Evolutionary conservation across 1,140 invertebrate genomes (phyloP).

Genomic region (Caenorhabditis latens): DNA sequence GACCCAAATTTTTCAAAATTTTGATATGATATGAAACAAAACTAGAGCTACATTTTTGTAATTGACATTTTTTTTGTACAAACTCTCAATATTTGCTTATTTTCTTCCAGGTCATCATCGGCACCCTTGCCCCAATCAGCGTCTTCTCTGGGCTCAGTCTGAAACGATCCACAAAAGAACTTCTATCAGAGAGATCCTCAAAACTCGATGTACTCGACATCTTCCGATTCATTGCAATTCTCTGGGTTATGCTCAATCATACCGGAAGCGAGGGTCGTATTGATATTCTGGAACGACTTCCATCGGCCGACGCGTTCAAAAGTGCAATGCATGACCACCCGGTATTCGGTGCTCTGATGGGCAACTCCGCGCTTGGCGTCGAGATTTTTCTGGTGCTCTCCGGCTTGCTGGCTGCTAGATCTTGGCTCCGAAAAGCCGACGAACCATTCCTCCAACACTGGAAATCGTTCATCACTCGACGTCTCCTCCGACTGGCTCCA

Average conservation of each 20-base stretch:
- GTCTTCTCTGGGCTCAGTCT: conserved; percentile 23
- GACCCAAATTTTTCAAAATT: too few species aligned
- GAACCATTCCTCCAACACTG: conserved; percentile 67
- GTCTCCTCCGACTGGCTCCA: conserved; percentile 71
- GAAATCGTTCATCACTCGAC: conserved; percentile 68
- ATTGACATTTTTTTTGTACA: not conserved
- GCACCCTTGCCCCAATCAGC: conserved; percentile 10
- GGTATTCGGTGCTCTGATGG: conserved; percentile 74
- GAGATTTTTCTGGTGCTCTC: conserved; percentile 76
- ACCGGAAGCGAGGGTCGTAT: conserved; percentile 75
- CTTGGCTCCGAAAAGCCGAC: conserved; percentile 68
- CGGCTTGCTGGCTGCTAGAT: conserved; percentile 72
- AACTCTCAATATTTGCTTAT: not conserved
- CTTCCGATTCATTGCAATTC: conserved; percentile 75
- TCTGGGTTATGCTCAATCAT: conserved; percentile 76
- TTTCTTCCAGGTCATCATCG: conserved; percentile 55
- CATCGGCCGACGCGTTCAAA: conserved; percentile 73
- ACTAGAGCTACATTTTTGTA: too few species aligned
- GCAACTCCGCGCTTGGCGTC: conserved; percentile 76
- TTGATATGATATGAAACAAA: too few species aligned
- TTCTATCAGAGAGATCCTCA: conserved; percentile 59
- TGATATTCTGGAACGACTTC: conserved; percentile 73
- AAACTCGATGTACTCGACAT: conserved; percentile 74
- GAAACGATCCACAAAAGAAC: conserved; percentile 64
- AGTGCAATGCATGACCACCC: conserved; percentile 71